Conservation (phyloP, 1,140 invertebrate species). For the Heliconius eleuchia region DNA sequence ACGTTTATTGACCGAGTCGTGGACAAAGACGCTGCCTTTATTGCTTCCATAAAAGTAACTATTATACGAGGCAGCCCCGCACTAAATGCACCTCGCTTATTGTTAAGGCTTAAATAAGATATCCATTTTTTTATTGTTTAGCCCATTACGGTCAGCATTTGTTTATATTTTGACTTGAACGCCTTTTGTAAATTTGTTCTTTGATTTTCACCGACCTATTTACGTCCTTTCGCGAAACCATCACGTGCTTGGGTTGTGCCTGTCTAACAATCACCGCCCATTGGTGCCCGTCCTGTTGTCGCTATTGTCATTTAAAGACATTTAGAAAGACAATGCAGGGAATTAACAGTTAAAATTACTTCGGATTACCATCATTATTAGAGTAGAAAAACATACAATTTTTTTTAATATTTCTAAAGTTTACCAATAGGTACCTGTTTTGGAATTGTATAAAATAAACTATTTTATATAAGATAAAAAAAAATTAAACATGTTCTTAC, state of each 20-base stretch:
- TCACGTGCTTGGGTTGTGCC: conserved; percentile 55
- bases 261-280: conserved; percentile 25
- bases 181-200: conserved; percentile 51
- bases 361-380: conserved; percentile 31
- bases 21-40: conserved; percentile 73
- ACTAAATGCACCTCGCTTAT: conserved; percentile 66
- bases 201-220: conserved; percentile 61
- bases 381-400: conserved; percentile 9
- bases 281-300: neutral
- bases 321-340: conserved; percentile 26
- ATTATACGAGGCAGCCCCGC: conserved; percentile 62
- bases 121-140: conserved; percentile 77
- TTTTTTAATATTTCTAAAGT: neutral
- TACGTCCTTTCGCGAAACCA: conserved; percentile 59
- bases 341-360: conserved; percentile 22
- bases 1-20: conserved; percentile 65
- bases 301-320: conserved; percentile 24
- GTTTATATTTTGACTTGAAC: conserved; percentile 78
- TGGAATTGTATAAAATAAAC: neutral
- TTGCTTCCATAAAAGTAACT: conserved; percentile 64
- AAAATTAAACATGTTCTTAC: neutral
- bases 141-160: conserved; percentile 69
- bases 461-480: neutral
- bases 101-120: conserved; percentile 78
- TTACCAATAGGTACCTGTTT: neutral